Evolutionary conservation across 2,797 vertebrate genomes (phyloP).

Genomic region (Denticeps clupeoides): DNA sequence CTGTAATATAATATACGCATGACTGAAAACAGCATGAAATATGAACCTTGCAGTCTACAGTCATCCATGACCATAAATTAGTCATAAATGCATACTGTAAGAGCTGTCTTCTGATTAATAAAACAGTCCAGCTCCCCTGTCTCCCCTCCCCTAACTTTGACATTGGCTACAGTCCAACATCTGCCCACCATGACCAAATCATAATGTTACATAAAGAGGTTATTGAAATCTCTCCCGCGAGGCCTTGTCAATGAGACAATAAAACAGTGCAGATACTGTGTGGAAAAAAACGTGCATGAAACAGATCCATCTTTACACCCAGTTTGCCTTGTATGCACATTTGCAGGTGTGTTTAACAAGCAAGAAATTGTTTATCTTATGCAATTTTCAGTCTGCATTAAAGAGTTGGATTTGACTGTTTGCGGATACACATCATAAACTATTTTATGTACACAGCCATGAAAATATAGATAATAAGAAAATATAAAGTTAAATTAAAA

Average conservation of each 20-base stretch:
- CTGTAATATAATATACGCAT: not conserved
- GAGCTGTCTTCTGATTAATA: too few species aligned
- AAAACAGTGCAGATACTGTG: not conserved
- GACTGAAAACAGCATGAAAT: not conserved
- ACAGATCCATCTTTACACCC: too few species aligned
- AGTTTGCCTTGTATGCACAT: too few species aligned
- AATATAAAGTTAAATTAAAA: too few species aligned
- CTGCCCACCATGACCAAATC: conserved; percentile 15
- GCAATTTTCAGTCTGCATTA: too few species aligned
- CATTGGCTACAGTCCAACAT: conserved; percentile 15
- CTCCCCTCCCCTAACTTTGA: conserved; percentile 7
- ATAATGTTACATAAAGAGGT: conserved; percentile 16
- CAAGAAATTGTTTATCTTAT: too few species aligned
- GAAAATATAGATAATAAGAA: too few species aligned
- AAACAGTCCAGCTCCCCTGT: conserved; percentile 6
- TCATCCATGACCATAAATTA: conserved; percentile 22
- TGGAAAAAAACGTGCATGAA: not conserved
- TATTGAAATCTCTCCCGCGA: conserved; percentile 6
- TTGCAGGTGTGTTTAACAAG: too few species aligned
- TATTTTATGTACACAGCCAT: too few species aligned
- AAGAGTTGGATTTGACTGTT: too few species aligned
- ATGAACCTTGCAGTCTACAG: not conserved
- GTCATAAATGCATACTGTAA: conserved; percentile 4
- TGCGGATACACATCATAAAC: too few species aligned
- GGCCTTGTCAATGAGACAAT: not conserved